Conservation (phyloP, 2,113 vertebrate species). For the Saimiri boliviensis region DNA sequence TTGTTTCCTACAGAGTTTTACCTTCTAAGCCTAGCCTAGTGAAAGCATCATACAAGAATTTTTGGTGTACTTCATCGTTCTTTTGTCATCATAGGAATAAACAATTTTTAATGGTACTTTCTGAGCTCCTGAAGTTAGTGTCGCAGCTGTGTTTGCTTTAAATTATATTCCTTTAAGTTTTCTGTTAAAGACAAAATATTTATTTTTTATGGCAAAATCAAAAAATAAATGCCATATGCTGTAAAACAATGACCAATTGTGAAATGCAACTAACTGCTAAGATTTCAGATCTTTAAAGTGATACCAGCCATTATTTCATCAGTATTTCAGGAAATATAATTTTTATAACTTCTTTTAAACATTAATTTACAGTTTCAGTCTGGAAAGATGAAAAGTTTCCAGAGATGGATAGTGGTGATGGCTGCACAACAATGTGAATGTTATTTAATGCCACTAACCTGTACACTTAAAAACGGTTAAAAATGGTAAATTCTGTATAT, state of each 20-base stretch:
- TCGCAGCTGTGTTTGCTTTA: background rate
- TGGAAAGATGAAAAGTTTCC: constrained; percentile 13
- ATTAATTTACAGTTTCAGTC: constrained; percentile 7
- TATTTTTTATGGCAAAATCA: constrained; percentile 27
- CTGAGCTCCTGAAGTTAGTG: background rate
- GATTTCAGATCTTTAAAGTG: constrained; percentile 50
- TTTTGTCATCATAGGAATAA: background rate
- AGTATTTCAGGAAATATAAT: background rate
- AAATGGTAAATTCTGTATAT: background rate
- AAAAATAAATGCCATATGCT: background rate
- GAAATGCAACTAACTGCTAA: background rate
- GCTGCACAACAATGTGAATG: background rate
- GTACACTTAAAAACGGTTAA: background rate
- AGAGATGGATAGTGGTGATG: background rate
- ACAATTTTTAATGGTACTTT: background rate
- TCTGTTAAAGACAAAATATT: constrained; percentile 19
- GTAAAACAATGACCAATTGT: constrained; percentile 5
- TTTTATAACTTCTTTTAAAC: constrained; percentile 1
- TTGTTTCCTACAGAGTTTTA: background rate
- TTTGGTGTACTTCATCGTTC: background rate
- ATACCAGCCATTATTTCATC: background rate
- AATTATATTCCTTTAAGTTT: background rate
- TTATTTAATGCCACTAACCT: background rate
- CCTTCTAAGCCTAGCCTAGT: background rate
- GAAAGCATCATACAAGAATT: background rate